Evolutionary conservation across 2,888 invertebrate genomes (phyloP), one percentile per base, ranked within the genome.

Genomic region (Sesia bembeciformis): DNA sequence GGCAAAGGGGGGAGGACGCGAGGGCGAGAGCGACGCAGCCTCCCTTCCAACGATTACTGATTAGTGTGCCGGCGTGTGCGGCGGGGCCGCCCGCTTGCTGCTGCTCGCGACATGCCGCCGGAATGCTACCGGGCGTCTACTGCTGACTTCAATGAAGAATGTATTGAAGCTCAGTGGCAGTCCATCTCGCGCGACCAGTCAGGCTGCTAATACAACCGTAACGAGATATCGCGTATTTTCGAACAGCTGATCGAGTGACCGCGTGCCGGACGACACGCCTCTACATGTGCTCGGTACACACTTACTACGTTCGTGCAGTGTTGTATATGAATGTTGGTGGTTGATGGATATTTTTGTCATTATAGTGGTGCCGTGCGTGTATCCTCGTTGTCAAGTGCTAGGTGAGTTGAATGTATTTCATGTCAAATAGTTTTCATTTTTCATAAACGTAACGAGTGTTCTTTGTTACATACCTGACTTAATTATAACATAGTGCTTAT

Each of bases 21-120:
- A 58, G 66, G 62, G 53, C 64, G 65, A 70, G 74, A 74, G 81
- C 78, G 80, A 80, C 86, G 85, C 88, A 88, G 88, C 88, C 87
- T 88, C 88, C 84, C 83, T 84, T 81, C 78, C 90, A 90, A 90
- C 90, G 90, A 90, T 90, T 90, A 90, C 90, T 90, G 90, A 90
- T 90, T 90, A 90, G 90, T 90, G 84, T 84, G 84, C 81, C 84
- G 84, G 84, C 79, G 83, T 70, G 81, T 74, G 78, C 78, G 85
- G 84, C 81, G 77, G 76, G 77, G 74, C 73, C 76, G 80, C 78
- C 77, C 83, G 85, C 78, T 72, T 71, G 66, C 68, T 61, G 71
- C 67, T 73, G 73, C 66, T 67, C 67, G 64, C 58, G 40, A 40
- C 42, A 78, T 79, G 84, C 79, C 81, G 76, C 78, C 82, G 73